Evolutionary conservation across 2,113 vertebrate species (phyloP).

Genomic region (Synchiropus splendidus): DNA sequence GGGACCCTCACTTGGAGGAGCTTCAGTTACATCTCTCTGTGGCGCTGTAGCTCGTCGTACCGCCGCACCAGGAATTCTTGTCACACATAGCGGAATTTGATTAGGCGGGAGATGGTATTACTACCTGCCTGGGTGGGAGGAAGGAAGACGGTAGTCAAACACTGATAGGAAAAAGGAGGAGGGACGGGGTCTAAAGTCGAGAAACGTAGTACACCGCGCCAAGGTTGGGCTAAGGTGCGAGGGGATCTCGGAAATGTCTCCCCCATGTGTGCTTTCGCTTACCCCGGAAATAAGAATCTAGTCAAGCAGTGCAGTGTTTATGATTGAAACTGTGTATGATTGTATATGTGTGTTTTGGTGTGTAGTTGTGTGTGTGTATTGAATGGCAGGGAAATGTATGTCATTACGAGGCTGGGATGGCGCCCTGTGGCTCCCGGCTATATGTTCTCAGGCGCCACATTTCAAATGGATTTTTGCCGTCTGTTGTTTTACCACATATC

Average conservation of each 20-base stretch:
- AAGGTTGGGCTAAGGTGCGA: too few species aligned
- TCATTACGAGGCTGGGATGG: slow-evolving; percentile 22
- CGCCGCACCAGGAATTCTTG: slow-evolving; percentile 42
- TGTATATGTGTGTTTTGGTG: too few species aligned
- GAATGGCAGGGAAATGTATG: slow-evolving; percentile 31
- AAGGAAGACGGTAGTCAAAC: slow-evolving; percentile 43
- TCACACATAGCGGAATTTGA: slow-evolving; percentile 54
- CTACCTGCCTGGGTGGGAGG: slow-evolving; percentile 41
- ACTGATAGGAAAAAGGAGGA: slow-evolving; percentile 15
- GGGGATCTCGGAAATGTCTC: slow-evolving; percentile 27
- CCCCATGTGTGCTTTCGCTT: slow-evolving; percentile 36
- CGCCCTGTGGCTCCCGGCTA: slow-evolving; percentile 29
- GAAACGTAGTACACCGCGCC: slow-evolving; percentile 12
- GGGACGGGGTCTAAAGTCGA: slow-evolving; percentile 11
- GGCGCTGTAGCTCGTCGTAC: slow-evolving; percentile 22
- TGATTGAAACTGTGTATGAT: slow-evolving; percentile 26
- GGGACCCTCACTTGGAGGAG: slow-evolving; percentile 20
- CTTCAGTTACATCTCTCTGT: slow-evolving; percentile 36
- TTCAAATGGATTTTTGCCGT: slow-evolving; percentile 38
- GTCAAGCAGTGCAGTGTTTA: slow-evolving; percentile 27
- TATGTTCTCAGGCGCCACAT: slow-evolving; percentile 27
- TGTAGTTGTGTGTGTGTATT: slow-evolving; percentile 16
- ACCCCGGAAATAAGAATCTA: slow-evolving; percentile 39
- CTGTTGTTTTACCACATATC: slow-evolving; percentile 39
- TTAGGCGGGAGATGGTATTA: slow-evolving; percentile 54